Percentiles rank a stretch among this genome's conserved stretches.
Conservation (phyloP, 2,888 invertebrate genomes). For the Amphimallon solstitiale region DNA sequence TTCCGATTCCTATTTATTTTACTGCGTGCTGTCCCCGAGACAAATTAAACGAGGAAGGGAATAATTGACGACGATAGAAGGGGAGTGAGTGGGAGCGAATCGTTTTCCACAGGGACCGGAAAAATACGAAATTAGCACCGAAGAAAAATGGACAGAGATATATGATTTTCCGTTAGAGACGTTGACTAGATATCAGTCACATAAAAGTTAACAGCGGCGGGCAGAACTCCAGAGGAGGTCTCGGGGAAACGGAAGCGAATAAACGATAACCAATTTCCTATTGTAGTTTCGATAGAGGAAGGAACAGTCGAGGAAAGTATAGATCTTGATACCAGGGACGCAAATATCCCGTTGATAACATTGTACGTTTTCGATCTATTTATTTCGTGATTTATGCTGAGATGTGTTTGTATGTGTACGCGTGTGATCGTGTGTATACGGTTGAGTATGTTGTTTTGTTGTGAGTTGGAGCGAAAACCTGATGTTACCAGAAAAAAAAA, state of each 20-base stretch:
- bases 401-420: constrained; percentile 7
- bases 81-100: not conserved
- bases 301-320: constrained; percentile 43
- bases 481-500: too few relatives aligned
- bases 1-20: too few relatives aligned
- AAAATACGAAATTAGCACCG: constrained; percentile 32
- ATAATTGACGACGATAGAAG: too few relatives aligned
- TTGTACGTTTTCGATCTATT: constrained; percentile 43
- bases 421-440: not conserved
- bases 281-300: constrained; percentile 44
- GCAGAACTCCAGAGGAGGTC: not conserved
- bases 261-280: constrained; percentile 46
- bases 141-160: constrained; percentile 32
- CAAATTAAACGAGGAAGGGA: too few relatives aligned
- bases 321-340: constrained; percentile 42
- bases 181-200: constrained; percentile 36
- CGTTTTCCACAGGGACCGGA: not conserved
- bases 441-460: constrained; percentile 20
- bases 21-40: too few relatives aligned
- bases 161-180: constrained; percentile 28
- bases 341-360: constrained; percentile 44
- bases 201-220: constrained; percentile 36
- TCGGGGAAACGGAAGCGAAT: constrained; percentile 38
- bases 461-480: not conserved
- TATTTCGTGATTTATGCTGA: constrained; percentile 41